Evolutionary conservation across 2,797 vertebrate species (phyloP), one percentile per base, ranked within the genome.

Genomic region (Crenuchus spilurus): DNA sequence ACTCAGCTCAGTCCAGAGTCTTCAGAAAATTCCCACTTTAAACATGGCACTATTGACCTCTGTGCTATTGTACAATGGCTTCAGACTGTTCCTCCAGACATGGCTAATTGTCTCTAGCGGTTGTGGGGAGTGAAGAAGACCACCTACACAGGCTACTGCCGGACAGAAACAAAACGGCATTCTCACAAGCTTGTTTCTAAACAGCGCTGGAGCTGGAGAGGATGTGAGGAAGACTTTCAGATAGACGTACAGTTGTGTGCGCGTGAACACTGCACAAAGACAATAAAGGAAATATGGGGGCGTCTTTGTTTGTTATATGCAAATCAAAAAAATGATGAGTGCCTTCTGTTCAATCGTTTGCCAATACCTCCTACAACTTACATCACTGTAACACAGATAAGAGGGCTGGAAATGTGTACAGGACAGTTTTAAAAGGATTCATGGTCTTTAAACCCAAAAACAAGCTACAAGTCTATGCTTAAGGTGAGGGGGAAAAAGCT

Each of bases 241-340:
- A n/a, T 18, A 68, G 44, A 67, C n/a, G 3, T 1, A 39, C 60
- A 51, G 65, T 57, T 66, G 60, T 60, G 14, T 41, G n/a, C 22
- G 39, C 49, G 52, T 14, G n/a, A 6, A 61, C 66, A 51, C 61
- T 44, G 75, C 63, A 72, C 57, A 69, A 55, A 70, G 66, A 51
- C 70, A 44, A 58, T 26, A 64, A 79, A 76, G 46, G 35, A 78
- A 74, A 74, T 63, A 76, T 66, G 67, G 58, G 64, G 71, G 74
- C 20, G 51, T 72, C 30, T 46, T 65, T 77, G 75, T 57, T 51
- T 71, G 71, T 77, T 65, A 33, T 75, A 46, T 76, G 70, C 41
- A 74, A n/a, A n/a, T n/a, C n/a, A n/a, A 84, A 88, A 78, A 88
- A 88, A 88, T 84, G 82, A 83, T 20, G 70, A 80, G 84, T 30